Evolutionary conservation across 2,797 vertebrate genomes (phyloP).

Genomic region (Ctenosaura bakeri): DNA sequence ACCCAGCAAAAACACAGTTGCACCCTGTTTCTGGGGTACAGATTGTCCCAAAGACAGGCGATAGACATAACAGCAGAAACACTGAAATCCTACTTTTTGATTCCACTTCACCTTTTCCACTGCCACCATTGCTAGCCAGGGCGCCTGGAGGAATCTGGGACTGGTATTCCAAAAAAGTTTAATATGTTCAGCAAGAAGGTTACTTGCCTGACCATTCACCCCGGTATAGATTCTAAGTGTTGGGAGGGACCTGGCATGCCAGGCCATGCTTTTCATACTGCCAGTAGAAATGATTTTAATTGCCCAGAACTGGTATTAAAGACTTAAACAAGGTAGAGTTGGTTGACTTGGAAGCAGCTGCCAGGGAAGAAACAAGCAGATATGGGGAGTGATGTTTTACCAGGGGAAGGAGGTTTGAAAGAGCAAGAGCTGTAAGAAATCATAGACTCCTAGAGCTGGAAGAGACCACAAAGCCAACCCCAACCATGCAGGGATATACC

Average conservation of each 20-base stretch:
- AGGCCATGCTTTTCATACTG: neutral
- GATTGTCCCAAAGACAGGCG: neutral
- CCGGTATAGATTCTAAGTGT: no score
- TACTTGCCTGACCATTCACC: neutral
- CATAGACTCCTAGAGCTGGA: no score
- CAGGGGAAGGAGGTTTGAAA: no score
- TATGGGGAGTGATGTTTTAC: neutral
- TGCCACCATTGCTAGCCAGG: no score
- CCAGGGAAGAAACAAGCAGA: neutral
- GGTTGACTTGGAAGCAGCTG: neutral
- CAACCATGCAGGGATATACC: no score
- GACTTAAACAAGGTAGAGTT: neutral
- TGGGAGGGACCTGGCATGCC: neutral
- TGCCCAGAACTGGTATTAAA: neutral
- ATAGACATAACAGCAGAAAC: no score
- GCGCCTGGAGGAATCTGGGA: neutral
- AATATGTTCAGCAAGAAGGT: neutral
- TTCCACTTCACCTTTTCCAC: no score
- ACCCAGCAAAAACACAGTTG: neutral
- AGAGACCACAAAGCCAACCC: no score
- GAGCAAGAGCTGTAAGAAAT: neutral
- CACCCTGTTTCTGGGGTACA: neutral
- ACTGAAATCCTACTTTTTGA: no score
- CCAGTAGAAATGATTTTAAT: neutral
- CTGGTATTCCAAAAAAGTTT: neutral